These are phyloP conservation scores for Borostomias antarcticus DNA, from an alignment of 2,797 vertebrate species.

Conservation along the genomic window DNA sequence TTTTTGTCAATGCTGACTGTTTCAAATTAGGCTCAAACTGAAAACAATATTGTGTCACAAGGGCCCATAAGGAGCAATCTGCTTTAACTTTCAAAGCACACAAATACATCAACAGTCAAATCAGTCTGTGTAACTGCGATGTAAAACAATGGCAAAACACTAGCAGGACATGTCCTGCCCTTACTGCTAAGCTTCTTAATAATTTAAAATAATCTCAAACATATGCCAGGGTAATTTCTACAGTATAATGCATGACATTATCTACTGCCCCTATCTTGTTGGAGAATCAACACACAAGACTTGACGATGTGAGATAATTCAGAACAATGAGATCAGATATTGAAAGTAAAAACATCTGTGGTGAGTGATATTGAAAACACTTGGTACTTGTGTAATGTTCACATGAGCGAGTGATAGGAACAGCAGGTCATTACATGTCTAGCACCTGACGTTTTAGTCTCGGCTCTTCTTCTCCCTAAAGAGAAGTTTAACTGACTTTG, in stretches of 20 bases:
- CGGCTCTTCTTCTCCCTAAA: background rate
- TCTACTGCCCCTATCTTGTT: background rate
- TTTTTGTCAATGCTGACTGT: slow-evolving; percentile 3
- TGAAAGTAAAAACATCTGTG: slow-evolving; percentile 11
- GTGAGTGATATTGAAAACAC: slow-evolving; percentile 20
- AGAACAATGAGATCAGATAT: background rate
- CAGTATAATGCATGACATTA: background rate
- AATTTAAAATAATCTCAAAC: slow-evolving; percentile 7
- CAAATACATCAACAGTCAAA: slow-evolving; percentile 19
- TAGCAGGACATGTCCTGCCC: background rate
- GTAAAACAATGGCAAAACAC: background rate
- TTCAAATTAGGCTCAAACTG: background rate
- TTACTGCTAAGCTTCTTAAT: slow-evolving; percentile 3
- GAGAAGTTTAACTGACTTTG: background rate
- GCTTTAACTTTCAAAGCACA: slow-evolving; percentile 16
- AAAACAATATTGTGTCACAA: background rate
- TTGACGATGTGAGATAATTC: slow-evolving; percentile 13
- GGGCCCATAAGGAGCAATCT: background rate
- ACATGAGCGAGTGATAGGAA: background rate
- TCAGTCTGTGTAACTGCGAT: background rate
- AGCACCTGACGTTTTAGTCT: background rate
- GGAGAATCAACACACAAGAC: slow-evolving; percentile 16
- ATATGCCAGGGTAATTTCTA: slow-evolving; percentile 12
- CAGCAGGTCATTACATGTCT: background rate
- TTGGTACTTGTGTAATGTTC: slow-evolving; percentile 6